Evolutionary conservation across 2,888 invertebrate species (phyloP).

Genomic region (Steinernema hermaphroditum): DNA sequence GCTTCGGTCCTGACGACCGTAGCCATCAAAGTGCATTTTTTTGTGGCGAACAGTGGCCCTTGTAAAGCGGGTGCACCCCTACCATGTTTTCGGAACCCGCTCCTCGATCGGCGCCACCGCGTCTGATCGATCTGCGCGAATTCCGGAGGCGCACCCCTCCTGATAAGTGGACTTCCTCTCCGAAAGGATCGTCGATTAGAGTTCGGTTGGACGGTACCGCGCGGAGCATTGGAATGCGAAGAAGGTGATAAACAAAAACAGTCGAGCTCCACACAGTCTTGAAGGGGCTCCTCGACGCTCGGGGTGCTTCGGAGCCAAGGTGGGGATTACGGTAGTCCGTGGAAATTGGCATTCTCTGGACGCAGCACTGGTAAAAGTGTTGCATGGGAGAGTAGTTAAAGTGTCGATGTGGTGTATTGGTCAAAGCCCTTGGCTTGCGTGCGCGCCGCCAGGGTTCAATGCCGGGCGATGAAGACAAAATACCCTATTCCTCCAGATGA

Average conservation of each 20-base stretch:
- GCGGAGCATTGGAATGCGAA: too few relatives aligned
- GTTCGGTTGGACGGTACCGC: constrained; percentile 4
- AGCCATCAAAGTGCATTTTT: constrained; percentile 22
- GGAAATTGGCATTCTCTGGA: too few relatives aligned
- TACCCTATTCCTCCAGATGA: neutral
- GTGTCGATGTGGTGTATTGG: neutral
- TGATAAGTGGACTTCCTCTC: neutral
- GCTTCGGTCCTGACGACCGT: neutral
- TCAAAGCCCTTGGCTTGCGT: neutral
- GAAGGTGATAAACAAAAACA: constrained; percentile 25
- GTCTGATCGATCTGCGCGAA: neutral
- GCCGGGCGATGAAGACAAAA: constrained; percentile 13
- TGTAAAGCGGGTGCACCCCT: neutral
- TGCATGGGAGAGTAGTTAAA: too few relatives aligned
- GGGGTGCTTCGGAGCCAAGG: too few relatives aligned
- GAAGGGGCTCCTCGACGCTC: too few relatives aligned
- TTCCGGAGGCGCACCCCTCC: neutral
- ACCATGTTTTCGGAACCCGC: too few relatives aligned
- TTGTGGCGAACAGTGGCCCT: neutral
- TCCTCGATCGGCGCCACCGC: neutral
- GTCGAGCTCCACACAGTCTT: too few relatives aligned
- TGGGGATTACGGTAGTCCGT: too few relatives aligned
- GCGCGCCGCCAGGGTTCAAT: neutral
- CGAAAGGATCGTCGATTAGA: constrained; percentile 26
- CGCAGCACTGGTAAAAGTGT: too few relatives aligned